Base-by-base conservation (phyloP, 2,113 vertebrate species). In the Heterochromis multidens region DNA sequence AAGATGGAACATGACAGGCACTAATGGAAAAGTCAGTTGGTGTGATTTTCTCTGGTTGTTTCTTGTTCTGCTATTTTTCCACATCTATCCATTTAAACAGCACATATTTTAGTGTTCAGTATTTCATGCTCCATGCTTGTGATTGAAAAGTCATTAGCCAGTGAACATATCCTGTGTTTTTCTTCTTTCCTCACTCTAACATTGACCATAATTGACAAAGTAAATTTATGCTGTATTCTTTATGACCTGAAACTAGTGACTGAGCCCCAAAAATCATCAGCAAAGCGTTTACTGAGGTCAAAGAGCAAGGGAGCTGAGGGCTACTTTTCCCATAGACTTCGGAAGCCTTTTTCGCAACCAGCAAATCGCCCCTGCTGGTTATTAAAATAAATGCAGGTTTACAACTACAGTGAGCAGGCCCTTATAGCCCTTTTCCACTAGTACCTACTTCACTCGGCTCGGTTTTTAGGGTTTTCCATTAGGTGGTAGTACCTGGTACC, bases 21-120 rank as follows among this genome's bases (percentile, higher is more conserved):
- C 80, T 86, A 76, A 84, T 67, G 72, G 77, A 74, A 85, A 80
- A 85, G 56, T 67, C 12, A 8, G 4, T 72, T 33, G 54, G 79
- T 82, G 79, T 21, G 25, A 61, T 85, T 82, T 52, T 74, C 35
- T 52, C 21, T 25, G 3, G 4, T 31, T 29, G 12, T 23, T 31
- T 76, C 4, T 19, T 33, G 29, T 37, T 17, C 23, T 1, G 81
- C 83, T 56, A 46, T 5, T 3, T 33, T 31, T 4, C 2, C 25
- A 7, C 11, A 21, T 56, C 49, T 19, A 19, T 52, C 49, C 7
- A 19, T 6, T 72, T 72, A 52, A 21, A 5, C 43, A 72, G 40
- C 65, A 72, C 5, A 0, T 12, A 35, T 17, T 21, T 37, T 1
- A 10, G 13, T 16, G 37, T 46, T 4, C 63, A 46, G 63, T 43